phyloP scores from a whole-genome alignment of 2,113 vertebrate genomes.

The Pollachius pollachius region DNA sequence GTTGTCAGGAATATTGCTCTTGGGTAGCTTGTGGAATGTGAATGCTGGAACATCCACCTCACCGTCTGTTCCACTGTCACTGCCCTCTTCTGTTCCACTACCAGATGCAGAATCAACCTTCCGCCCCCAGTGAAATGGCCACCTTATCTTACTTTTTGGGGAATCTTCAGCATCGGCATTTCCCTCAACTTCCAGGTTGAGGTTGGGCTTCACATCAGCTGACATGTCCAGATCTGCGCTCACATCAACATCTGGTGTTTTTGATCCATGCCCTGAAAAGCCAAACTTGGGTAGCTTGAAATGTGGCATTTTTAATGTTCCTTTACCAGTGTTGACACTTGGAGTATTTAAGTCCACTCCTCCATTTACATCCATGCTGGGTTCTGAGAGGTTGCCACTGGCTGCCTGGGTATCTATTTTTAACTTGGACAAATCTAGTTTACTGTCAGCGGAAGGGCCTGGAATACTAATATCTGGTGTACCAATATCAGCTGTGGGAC shows the following conservation, averaged over 20 bases:
- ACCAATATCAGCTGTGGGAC: slow-evolving; percentile 28
- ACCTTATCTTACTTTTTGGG: slow-evolving; percentile 46
- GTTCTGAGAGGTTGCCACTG: slow-evolving; percentile 30
- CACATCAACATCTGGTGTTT: slow-evolving; percentile 24
- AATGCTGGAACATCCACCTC: slow-evolving; percentile 57
- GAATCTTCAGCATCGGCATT: slow-evolving; percentile 33
- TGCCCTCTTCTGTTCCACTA: slow-evolving; percentile 18
- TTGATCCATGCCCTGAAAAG: slow-evolving; percentile 27
- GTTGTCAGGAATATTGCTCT: slow-evolving; percentile 19
- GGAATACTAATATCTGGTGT: slow-evolving; percentile 27
- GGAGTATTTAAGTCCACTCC: slow-evolving; percentile 42
- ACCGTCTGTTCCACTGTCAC: slow-evolving; percentile 19
- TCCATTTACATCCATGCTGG: slow-evolving; percentile 37
- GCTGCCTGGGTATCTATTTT: slow-evolving; percentile 14
- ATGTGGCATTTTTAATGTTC: slow-evolving; percentile 48
- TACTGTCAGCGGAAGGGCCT: slow-evolving; percentile 29
- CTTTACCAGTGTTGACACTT: slow-evolving; percentile 38
- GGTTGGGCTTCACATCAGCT: slow-evolving; percentile 19
- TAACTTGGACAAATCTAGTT: slow-evolving; percentile 41
- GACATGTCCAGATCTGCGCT: slow-evolving; percentile 15
- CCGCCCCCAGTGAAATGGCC: slow-evolving; percentile 54
- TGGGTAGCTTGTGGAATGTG: slow-evolving; percentile 61
- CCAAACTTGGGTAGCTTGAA: slow-evolving; percentile 50
- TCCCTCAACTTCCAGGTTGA: slow-evolving; percentile 17
- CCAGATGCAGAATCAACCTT: slow-evolving; percentile 16